phyloP scores from a whole-genome alignment of 2,888 invertebrate genomes.

The Epirrhoe tristata region DNA sequence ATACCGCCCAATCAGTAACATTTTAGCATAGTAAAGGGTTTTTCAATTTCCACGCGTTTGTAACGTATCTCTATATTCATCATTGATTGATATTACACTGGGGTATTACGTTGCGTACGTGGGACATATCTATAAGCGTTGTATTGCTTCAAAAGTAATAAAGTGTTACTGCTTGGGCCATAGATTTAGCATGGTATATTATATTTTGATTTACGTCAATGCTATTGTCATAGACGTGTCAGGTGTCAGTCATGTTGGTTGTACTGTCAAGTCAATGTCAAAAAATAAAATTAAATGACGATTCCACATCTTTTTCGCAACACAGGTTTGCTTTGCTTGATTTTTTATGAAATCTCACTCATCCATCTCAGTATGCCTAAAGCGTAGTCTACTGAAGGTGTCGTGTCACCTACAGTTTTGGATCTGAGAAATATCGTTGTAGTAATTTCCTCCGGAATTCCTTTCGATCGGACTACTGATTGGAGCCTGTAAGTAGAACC shows the following conservation, averaged over 20 bases:
- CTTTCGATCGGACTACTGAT: too few relatives aligned
- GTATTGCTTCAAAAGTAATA: too few relatives aligned
- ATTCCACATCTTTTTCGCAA: neutral
- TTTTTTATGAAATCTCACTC: neutral
- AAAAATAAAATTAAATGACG: neutral
- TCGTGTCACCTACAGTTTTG: constrained; percentile 5
- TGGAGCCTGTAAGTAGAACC: neutral
- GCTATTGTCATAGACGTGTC: neutral
- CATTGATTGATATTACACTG: too few relatives aligned
- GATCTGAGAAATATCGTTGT: constrained; percentile 13
- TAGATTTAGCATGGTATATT: too few relatives aligned
- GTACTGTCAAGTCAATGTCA: neutral
- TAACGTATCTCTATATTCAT: too few relatives aligned
- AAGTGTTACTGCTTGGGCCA: too few relatives aligned
- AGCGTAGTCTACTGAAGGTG: constrained; percentile 18
- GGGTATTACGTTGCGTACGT: too few relatives aligned
- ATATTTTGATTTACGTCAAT: too few relatives aligned
- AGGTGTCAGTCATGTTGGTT: neutral
- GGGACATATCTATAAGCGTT: too few relatives aligned
- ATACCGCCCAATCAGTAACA: too few relatives aligned
- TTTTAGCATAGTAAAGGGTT: too few relatives aligned
- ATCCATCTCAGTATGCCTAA: constrained; percentile 12
- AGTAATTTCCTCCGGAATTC: neutral
- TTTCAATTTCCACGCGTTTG: too few relatives aligned
- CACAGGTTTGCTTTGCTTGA: neutral